These are phyloP conservation scores for Phortica variegata DNA, from an alignment of 1,140 invertebrate genomes.

Conservation along the genomic window DNA sequence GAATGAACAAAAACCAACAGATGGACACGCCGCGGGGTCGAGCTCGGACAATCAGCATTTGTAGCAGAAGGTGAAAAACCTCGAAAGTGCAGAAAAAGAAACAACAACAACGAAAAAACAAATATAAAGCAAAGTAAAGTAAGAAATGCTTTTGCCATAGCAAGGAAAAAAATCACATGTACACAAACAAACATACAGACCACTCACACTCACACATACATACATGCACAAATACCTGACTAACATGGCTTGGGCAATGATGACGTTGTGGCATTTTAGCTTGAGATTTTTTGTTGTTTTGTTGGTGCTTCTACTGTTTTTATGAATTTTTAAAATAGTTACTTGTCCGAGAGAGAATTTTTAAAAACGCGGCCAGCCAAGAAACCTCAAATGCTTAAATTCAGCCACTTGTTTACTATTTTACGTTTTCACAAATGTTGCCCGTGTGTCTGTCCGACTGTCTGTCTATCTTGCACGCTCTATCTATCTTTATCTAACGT, in stretches of 20 bases:
- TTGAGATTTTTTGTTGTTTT: background rate
- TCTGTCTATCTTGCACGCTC: constrained; percentile 6
- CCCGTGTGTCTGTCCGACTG: background rate
- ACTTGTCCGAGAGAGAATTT: no score
- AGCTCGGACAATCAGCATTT: no score
- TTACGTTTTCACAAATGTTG: constrained; percentile 35
- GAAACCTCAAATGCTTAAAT: constrained; percentile 38
- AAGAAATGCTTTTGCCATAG: constrained; percentile 38
- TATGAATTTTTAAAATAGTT: constrained; percentile 56
- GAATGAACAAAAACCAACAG: constrained; percentile 16
- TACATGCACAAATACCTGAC: no score
- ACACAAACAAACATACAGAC: constrained; percentile 21
- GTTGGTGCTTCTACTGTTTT: constrained; percentile 16
- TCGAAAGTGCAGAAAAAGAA: constrained; percentile 27
- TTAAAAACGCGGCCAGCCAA: background rate
- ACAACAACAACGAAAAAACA: constrained; percentile 26
- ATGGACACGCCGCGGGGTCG: constrained; percentile 1
- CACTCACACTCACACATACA: background rate
- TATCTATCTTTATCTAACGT: background rate
- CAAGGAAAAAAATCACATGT: no score
- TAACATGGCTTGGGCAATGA: no score
- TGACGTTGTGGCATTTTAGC: no score
- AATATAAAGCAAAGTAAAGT: no score
- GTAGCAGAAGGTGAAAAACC: constrained; percentile 7
- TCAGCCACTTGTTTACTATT: constrained; percentile 50